Conservation (phyloP, 2,797 vertebrate species). For the Protonibea diacanthus region DNA sequence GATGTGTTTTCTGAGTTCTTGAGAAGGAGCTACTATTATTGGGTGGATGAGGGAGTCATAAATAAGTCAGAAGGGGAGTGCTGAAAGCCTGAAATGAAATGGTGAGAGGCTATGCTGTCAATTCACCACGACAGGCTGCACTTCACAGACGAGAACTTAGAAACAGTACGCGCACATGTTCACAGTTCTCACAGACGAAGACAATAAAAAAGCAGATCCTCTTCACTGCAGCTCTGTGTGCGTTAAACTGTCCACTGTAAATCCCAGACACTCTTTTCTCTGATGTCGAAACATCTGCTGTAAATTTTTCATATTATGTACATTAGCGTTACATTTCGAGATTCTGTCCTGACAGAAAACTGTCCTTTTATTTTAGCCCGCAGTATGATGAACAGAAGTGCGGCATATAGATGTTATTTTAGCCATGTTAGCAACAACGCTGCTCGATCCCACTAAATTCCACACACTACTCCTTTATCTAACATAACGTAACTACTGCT, state of each 20-base stretch:
- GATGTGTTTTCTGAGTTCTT: slow-evolving; percentile 10
- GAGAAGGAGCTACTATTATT: background rate
- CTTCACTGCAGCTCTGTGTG: background rate
- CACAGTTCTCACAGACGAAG: slow-evolving; percentile 17
- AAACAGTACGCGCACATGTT: slow-evolving; percentile 20
- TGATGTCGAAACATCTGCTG: background rate
- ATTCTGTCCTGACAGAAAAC: background rate
- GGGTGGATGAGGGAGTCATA: slow-evolving; percentile 8
- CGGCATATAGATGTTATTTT: background rate
- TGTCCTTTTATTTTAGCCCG: background rate
- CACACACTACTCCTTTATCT: no score
- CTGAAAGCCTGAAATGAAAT: slow-evolving; percentile 21
- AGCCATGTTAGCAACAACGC: no score
- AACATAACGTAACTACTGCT: no score
- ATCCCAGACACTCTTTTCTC: background rate
- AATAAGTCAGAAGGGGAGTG: slow-evolving; percentile 24
- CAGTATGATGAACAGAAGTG: background rate
- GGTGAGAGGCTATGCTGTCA: slow-evolving; percentile 14
- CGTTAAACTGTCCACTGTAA: background rate
- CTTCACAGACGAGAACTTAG: slow-evolving; percentile 6
- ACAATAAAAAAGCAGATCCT: slow-evolving; percentile 28
- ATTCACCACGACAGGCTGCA: slow-evolving; percentile 22
- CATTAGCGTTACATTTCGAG: background rate
- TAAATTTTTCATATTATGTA: background rate
- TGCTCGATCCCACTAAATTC: no score